Evolutionary conservation across 1,140 invertebrate species (phyloP).

Genomic region (Araneus ventricosus): DNA sequence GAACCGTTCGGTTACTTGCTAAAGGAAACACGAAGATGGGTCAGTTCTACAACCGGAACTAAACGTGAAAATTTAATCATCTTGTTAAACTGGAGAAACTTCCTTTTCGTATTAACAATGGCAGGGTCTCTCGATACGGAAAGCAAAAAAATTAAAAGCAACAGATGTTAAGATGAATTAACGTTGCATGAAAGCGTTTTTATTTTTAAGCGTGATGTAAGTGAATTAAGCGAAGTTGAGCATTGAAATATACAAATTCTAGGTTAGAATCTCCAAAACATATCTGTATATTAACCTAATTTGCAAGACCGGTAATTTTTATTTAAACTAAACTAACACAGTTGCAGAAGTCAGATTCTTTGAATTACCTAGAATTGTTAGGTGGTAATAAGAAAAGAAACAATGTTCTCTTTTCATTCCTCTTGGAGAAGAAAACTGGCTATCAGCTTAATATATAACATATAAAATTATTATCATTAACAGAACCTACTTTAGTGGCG

Average conservation of each 20-base stretch:
- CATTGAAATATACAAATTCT: background rate
- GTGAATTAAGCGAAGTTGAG: too few species aligned
- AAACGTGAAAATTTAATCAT: background rate
- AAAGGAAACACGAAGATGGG: background rate
- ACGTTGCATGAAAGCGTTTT: background rate
- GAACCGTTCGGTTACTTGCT: background rate
- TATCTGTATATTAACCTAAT: background rate
- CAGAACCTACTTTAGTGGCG: too few species aligned
- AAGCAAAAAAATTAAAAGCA: background rate
- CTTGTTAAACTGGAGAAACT: background rate
- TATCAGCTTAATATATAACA: too few species aligned
- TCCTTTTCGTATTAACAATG: background rate
- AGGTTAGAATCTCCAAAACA: background rate
- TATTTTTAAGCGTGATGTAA: too few species aligned
- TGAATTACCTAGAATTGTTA: too few species aligned
- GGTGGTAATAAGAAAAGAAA: too few species aligned
- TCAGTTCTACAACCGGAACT: background rate
- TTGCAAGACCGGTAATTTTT: background rate
- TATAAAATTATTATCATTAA: too few species aligned
- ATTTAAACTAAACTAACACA: too few species aligned
- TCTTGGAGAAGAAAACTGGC: too few species aligned
- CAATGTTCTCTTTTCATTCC: too few species aligned
- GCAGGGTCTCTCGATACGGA: background rate
- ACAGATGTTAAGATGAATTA: background rate
- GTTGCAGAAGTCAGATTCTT: too few species aligned